Conservation (phyloP, 2,113 vertebrate genomes). For the Phaethon lepturus region DNA sequence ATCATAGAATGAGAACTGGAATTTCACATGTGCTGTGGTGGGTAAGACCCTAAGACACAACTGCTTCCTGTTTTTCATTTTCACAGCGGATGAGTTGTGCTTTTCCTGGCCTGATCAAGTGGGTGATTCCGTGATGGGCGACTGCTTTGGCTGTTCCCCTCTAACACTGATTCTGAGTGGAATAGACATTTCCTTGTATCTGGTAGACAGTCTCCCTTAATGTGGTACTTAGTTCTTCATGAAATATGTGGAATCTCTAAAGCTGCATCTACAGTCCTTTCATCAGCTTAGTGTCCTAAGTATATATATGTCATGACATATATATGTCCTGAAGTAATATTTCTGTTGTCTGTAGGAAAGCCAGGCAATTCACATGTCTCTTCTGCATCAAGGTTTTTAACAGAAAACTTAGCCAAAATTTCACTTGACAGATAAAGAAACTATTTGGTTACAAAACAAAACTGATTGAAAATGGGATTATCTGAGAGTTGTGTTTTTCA, state of each 20-base stretch:
- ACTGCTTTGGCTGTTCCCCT: neutral
- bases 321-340: neutral
- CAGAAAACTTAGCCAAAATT: neutral
- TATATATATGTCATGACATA: too few relatives aligned
- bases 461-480: neutral
- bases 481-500: neutral
- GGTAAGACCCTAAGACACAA: neutral
- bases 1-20: neutral
- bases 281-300: neutral
- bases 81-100: neutral
- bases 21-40: neutral
- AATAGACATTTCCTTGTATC: neutral
- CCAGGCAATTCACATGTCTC: neutral
- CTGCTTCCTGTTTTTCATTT: neutral
- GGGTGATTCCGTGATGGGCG: fast-evolving
- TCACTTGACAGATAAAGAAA: neutral
- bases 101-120: neutral
- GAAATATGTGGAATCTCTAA: neutral
- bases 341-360: neutral
- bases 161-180: neutral
- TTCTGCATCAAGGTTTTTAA: neutral
- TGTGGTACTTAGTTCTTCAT: neutral
- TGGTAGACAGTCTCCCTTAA: neutral
- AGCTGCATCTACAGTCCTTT: neutral
- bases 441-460: neutral